A percentile compares a stretch with the other conserved stretches of the same genome.
Conservation (phyloP, 2,888 invertebrate genomes). For the Geophilus truncorum region DNA sequence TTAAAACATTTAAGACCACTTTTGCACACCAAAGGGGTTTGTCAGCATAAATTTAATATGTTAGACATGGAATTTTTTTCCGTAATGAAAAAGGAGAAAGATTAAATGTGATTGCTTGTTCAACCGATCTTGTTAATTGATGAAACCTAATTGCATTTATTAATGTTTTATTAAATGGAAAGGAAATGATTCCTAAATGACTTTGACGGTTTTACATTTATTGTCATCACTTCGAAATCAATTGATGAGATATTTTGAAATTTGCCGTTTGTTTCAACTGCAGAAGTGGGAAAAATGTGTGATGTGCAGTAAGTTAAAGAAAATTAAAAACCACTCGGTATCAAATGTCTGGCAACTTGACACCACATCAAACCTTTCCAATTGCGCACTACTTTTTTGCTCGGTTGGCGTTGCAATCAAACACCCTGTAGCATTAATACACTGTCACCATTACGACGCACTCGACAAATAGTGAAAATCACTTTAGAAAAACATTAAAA, state of each 20-base stretch:
- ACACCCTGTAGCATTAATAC: not conserved
- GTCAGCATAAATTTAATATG: not conserved
- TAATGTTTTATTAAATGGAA: too few species aligned
- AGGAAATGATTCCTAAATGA: not conserved
- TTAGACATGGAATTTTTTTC: not conserved
- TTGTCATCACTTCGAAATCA: too few species aligned
- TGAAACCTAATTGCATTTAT: not conserved
- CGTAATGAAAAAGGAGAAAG: not conserved
- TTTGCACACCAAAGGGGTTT: not conserved
- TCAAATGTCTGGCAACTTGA: too few species aligned
- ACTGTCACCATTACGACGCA: not conserved
- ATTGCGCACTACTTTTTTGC: not conserved
- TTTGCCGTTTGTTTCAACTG: too few species aligned
- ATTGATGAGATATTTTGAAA: too few species aligned
- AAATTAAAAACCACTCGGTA: too few species aligned
- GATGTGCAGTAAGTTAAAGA: too few species aligned
- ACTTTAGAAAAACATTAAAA: too few species aligned
- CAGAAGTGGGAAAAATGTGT: too few species aligned
- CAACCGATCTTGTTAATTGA: too few species aligned
- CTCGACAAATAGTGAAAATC: not conserved
- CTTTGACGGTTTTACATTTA: not conserved
- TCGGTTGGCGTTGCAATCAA: not conserved
- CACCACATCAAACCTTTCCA: too few species aligned
- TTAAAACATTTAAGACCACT: not conserved
- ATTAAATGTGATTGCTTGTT: not conserved